These are phyloP conservation scores for Hyppa rectilinea DNA, from an alignment of 2,888 invertebrate species.

Conservation along the genomic window DNA sequence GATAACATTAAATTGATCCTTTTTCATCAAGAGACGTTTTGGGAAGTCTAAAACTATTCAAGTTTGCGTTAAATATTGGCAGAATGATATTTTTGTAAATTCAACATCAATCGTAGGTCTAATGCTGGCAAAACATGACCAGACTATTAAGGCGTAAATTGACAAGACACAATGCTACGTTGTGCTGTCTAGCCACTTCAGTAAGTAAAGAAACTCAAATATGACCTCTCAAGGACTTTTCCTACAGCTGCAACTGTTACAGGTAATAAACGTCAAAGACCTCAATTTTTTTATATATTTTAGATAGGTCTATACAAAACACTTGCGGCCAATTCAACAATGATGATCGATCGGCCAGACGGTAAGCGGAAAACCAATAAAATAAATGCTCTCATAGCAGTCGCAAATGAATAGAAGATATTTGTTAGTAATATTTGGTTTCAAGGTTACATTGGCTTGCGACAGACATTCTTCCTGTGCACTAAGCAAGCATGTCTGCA, in stretches of 20 bases:
- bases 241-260: neutral
- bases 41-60: neutral
- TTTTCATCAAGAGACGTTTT: neutral
- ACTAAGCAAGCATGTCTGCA: neutral
- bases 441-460: slow-evolving; percentile 1
- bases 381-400: neutral
- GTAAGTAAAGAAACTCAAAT: neutral
- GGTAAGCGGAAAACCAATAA: neutral
- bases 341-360: neutral
- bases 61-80: neutral
- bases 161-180: neutral
- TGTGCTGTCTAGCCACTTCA: neutral
- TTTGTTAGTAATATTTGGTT: neutral
- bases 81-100: neutral
- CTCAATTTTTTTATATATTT: neutral
- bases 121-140: neutral
- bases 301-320: no score
- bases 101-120: no score
- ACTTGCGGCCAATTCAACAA: neutral
- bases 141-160: neutral
- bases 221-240: neutral
- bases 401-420: neutral
- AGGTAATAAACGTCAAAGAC: neutral
- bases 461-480: no score
- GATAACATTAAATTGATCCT: neutral